Evolutionary conservation across 2,888 invertebrate genomes (phyloP).

Genomic region (Eurytoma californica): DNA sequence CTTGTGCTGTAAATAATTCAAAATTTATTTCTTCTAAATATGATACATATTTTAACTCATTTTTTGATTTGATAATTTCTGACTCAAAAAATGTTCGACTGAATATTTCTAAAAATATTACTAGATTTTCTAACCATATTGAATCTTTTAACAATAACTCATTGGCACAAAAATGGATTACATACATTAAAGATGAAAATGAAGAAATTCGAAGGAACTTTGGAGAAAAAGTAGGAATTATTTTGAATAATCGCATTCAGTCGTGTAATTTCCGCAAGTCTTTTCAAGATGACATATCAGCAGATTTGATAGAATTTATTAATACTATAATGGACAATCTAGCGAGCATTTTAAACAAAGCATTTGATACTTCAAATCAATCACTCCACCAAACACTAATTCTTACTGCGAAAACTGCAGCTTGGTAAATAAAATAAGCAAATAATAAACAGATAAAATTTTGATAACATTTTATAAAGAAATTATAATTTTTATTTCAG

Average conservation of each 20-base stretch:
- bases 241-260: constrained; percentile 69
- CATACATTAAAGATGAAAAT: constrained; percentile 70
- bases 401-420: constrained; percentile 77
- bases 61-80: constrained; percentile 65
- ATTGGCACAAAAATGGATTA: constrained; percentile 72
- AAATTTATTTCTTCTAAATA: constrained; percentile 58
- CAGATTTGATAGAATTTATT: constrained; percentile 72
- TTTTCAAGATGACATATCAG: constrained; percentile 66
- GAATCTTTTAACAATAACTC: constrained; percentile 71
- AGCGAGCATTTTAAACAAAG: constrained; percentile 61
- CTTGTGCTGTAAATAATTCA: constrained; percentile 45
- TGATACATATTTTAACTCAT: constrained; percentile 65
- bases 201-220: constrained; percentile 70
- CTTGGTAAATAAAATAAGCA: constrained; percentile 62
- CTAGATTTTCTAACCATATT: constrained; percentile 74
- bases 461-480: not conserved
- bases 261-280: constrained; percentile 71
- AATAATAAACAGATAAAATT: not conserved
- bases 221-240: constrained; percentile 66
- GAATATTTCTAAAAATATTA: constrained; percentile 71
- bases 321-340: constrained; percentile 74
- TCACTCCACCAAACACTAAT: constrained; percentile 78
- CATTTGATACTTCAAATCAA: constrained; percentile 77
- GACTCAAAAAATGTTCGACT: constrained; percentile 67
- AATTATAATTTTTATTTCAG: constrained; percentile 58